phyloP scores from a whole-genome alignment of 2,888 invertebrate genomes.

The Neuroscelio doddi region DNA sequence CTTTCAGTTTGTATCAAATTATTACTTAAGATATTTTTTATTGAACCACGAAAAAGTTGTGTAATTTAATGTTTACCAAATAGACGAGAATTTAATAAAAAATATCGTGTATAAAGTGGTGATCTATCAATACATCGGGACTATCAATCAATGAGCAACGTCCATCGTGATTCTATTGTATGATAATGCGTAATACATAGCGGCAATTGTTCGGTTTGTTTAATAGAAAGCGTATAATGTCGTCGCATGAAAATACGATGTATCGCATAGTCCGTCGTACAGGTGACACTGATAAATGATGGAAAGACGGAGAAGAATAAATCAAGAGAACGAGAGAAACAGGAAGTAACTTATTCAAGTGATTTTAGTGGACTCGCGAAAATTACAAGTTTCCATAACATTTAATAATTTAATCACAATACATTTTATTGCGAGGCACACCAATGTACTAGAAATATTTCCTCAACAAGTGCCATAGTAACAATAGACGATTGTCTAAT shows the following conservation, averaged over 20 bases:
- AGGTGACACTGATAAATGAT: too few species aligned
- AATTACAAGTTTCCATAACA: background rate
- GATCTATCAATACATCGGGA: conserved; percentile 37
- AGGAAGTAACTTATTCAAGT: conserved; percentile 5
- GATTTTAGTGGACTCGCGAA: background rate
- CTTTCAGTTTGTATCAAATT: too few species aligned
- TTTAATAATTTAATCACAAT: background rate
- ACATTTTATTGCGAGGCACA: too few species aligned
- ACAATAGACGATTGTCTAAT: too few species aligned
- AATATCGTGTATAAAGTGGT: conserved; percentile 4
- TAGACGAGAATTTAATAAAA: too few species aligned
- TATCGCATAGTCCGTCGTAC: conserved; percentile 9
- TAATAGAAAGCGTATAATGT: conserved; percentile 52
- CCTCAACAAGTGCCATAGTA: too few species aligned
- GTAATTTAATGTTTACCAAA: too few species aligned
- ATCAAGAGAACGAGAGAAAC: conserved; percentile 14
- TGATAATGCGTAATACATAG: conserved; percentile 45
- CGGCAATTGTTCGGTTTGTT: conserved; percentile 51
- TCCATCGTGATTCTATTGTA: conserved; percentile 35
- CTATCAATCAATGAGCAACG: too few species aligned
- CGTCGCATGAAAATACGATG: conserved; percentile 42
- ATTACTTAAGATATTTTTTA: too few species aligned
- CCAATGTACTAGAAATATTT: too few species aligned
- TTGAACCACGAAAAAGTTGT: too few species aligned
- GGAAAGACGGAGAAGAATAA: conserved; percentile 28